These are phyloP conservation scores for Heliconius congener DNA, from an alignment of 1,140 invertebrate species.

Conservation along the genomic window DNA sequence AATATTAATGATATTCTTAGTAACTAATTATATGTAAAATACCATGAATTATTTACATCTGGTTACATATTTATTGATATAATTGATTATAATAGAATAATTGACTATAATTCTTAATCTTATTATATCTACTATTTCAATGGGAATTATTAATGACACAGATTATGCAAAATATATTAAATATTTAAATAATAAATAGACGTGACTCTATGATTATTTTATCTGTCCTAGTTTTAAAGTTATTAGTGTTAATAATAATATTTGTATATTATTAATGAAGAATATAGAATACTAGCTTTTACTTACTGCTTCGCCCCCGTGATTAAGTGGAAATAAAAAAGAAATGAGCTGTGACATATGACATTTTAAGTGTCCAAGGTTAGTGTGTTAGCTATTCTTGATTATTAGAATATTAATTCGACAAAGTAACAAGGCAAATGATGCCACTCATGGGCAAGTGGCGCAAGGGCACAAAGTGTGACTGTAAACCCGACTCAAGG, in stretches of 20 bases:
- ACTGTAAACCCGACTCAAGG: no score
- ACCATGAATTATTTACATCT: background rate
- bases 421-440: no score
- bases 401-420: no score
- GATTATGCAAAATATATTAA: background rate
- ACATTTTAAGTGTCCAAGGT: no score
- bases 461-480: no score
- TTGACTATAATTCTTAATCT: background rate
- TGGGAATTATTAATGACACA: background rate
- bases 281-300: no score
- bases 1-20: background rate
- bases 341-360: no score
- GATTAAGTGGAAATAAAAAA: no score
- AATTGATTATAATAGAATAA: constrained; percentile 9
- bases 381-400: no score
- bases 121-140: background rate
- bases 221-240: background rate
- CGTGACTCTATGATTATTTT: background rate
- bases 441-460: no score
- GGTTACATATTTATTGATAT: background rate
- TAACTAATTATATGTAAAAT: background rate
- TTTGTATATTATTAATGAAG: no score
- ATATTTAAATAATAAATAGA: background rate
- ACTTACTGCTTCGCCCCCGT: no score
- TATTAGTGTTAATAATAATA: background rate